phyloP scores from a whole-genome alignment of 2,797 vertebrate genomes.

The Characodon lateralis region DNA sequence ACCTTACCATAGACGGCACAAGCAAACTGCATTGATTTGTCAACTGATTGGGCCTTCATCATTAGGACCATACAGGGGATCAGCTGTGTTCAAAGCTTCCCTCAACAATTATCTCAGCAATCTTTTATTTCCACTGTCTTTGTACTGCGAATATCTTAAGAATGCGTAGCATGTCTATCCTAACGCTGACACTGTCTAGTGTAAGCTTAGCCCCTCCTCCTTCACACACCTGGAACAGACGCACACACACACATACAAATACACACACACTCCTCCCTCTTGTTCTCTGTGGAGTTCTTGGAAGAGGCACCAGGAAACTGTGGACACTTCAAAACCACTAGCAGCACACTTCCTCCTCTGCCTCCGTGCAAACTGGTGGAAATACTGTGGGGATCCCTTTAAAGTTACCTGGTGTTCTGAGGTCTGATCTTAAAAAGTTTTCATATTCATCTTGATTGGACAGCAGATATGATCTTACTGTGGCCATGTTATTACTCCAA shows the following conservation, averaged over 20 bases:
- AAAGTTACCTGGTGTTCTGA: not conserved
- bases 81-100: not conserved
- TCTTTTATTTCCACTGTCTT: not conserved
- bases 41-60: slow-evolving; percentile 4
- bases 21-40: slow-evolving; percentile 13
- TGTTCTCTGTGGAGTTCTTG: slow-evolving; percentile 54
- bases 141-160: slow-evolving; percentile 11
- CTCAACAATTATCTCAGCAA: not conserved
- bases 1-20: slow-evolving; percentile 1
- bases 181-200: slow-evolving; percentile 39
- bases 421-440: not conserved
- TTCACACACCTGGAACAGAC: slow-evolving; percentile 16
- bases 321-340: slow-evolving; percentile 45
- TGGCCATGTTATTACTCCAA: not conserved
- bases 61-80: slow-evolving; percentile 7
- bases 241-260: not conserved
- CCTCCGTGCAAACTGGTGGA: slow-evolving; percentile 19
- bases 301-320: slow-evolving; percentile 54
- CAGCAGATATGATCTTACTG: not conserved
- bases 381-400: not conserved
- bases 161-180: slow-evolving; percentile 42
- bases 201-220: slow-evolving; percentile 31
- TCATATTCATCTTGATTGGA: not conserved
- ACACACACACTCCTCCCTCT: slow-evolving; percentile 13
- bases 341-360: slow-evolving; percentile 13